Evolutionary conservation across 2,113 vertebrate species (phyloP), one percentile per base, ranked within the genome.

Genomic region (Axis porcinus): DNA sequence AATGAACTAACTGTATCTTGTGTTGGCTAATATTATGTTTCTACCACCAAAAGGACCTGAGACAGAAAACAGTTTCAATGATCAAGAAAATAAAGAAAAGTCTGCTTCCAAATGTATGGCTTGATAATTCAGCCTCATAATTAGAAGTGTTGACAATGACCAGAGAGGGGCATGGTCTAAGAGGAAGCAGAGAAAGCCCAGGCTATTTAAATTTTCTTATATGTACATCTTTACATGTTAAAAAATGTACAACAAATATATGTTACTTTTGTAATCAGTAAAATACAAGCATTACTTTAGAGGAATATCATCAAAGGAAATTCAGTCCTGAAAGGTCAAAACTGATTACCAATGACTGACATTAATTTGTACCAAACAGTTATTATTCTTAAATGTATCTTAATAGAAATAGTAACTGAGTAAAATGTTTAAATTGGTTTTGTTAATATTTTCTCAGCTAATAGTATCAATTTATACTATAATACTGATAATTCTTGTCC

Each of bases 61-160:
- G 21, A 81, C 4, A 67, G 67, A 40, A 92, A 86, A 76, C 30
- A 54, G 50, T 30, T 70, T 93, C 79, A 36, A 19, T 58, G 36
- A 67, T 60, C 4, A 78, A 60, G 50, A 97, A 94, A 95, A 87
- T 30, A 90, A 85, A 93, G 27, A 67, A 97, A 88, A 94, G 6
- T 33, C 12, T 12, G 33, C 57, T 86, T 30, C 43, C 19, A 54
- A 55, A 54, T 90, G 36, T 74, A 36, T 92, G 74, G 25, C 27
- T 50, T 60, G 45, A 89, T n/a, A 62, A 81, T 89, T 86, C 67
- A 82, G 36, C 86, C 3, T 43, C 88, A n/a, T 85, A 83, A 78
- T 67, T 54, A 25, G 21, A 96, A 91, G 33, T 89, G 52, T 25
- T 96, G 50, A 28, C 12, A 58, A 33, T 83, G 43, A n/a, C 55